Percentiles rank a stretch among this genome's conserved stretches.
phyloP scores from a whole-genome alignment of 1,140 invertebrate species.

The Cyphomyrmex costatus region DNA sequence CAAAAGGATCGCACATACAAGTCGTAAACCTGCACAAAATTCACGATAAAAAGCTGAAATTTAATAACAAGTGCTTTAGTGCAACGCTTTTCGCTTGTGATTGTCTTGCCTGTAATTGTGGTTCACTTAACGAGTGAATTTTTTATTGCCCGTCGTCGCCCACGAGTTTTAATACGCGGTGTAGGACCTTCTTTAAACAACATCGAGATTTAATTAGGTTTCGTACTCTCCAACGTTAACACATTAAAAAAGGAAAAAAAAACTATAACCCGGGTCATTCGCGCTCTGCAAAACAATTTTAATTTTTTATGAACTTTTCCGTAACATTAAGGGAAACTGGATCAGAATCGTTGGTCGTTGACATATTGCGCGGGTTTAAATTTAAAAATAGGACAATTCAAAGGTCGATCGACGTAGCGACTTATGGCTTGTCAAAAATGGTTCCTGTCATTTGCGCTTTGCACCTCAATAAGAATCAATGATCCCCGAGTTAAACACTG shows the following conservation, averaged over 20 bases:
- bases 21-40: conserved; percentile 13
- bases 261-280: not conserved
- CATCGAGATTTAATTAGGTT: conserved; percentile 56
- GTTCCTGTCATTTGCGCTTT: conserved; percentile 18
- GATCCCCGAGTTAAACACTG: conserved; percentile 49
- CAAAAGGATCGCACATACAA: not conserved
- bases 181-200: conserved; percentile 35
- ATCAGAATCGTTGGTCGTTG: not conserved
- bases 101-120: conserved; percentile 49
- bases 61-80: conserved; percentile 46
- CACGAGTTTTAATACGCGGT: conserved; percentile 22
- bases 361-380: conserved; percentile 21
- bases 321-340: not conserved
- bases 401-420: conserved; percentile 47
- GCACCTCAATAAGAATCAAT: conserved; percentile 49
- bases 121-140: conserved; percentile 43
- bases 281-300: not conserved
- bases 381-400: conserved; percentile 48
- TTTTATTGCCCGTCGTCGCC: conserved; percentile 17
- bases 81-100: conserved; percentile 35
- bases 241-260: not conserved
- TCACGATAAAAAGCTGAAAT: conserved; percentile 30
- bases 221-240: conserved; percentile 7
- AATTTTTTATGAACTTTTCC: conserved; percentile 25
- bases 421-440: conserved; percentile 38